Base-by-base conservation (phyloP, 1,140 invertebrate genomes). In the Neotoxoptera formosana region DNA sequence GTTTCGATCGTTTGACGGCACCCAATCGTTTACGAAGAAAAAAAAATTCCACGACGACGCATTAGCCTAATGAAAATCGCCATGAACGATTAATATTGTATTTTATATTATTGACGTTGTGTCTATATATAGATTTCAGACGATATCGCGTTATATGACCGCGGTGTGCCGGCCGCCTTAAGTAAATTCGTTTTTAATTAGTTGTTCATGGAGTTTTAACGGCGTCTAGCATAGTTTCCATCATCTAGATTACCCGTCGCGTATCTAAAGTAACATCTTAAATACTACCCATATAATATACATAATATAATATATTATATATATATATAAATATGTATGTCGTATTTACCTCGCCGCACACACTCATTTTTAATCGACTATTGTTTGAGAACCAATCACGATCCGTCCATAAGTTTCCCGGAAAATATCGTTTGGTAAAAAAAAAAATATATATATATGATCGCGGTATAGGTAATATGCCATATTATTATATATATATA, bases 101-200 rank as follows among this genome's bases (percentile, higher is more conserved):
- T n/a, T n/a, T n/a, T n/a, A n/a, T 41, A 4, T 45, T 86, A 47
- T 47, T 87, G 25, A 87, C 21, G 45, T 87, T n/a, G 25, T 47
- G 11, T 6, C 17, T 0, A 9, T 21, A 6, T 21, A 53, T n/a
- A 30, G 45, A 87, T 47, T 47, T 25, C 17, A 9, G 48, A 6
- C 14, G 45, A 87, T 87, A 87, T 87, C 3, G 25, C 47, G 17
- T 21, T 83, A 23, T 41, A 36, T 21, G 60, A 30, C 60, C 60
- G 34, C 23, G 34, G 9, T 34, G 81, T 36, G 2, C n/a, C n/a
- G n/a, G n/a, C n/a, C n/a, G n/a, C n/a, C n/a, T n/a, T 87, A 47
- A 7, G 48, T n/a, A 87, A 87, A 87, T 87, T 45, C 45, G n/a
- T 87, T 87, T 87, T 87, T 87, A 87, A 87, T 87, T 87, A 87